phyloP scores from a whole-genome alignment of 2,888 invertebrate genomes.

The Ochropleura plecta region DNA sequence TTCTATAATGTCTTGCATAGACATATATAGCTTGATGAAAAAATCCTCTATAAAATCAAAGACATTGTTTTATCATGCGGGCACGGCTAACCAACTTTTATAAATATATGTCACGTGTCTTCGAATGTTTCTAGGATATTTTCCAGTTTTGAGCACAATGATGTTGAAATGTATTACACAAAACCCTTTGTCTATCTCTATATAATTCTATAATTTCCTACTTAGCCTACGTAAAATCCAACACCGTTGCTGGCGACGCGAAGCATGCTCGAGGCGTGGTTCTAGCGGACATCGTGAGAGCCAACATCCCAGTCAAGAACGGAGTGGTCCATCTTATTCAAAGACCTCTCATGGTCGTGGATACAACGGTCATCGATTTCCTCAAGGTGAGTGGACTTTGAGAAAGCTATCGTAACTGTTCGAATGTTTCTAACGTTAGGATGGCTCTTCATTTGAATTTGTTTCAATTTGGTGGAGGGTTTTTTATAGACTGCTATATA shows the following conservation, averaged over 20 bases:
- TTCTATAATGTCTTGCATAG: not conserved
- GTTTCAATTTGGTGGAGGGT: constrained; percentile 15
- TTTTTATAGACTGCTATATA: constrained; percentile 1
- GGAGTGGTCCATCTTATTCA: constrained; percentile 98
- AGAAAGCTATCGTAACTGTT: not conserved
- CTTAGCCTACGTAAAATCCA: constrained; percentile 96
- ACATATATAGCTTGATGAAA: not conserved
- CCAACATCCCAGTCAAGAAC: constrained; percentile 97
- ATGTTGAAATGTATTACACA: not conserved
- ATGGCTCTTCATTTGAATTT: not conserved
- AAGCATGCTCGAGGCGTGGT: constrained; percentile 96
- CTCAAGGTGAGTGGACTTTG: constrained; percentile 92
- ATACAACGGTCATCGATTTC: constrained; percentile 96
- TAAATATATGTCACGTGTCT: not conserved
- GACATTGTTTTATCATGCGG: not conserved
- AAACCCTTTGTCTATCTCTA: not conserved
- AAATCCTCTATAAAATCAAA: not conserved
- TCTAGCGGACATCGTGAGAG: constrained; percentile 95
- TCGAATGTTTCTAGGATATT: not conserved
- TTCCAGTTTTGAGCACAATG: not conserved
- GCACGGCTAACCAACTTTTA: too few species aligned
- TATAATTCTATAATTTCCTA: not conserved
- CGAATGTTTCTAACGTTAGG: not conserved
- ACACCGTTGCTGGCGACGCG: constrained; percentile 94
- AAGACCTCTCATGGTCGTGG: constrained; percentile 97